Percentiles rank a stretch among this genome's conserved stretches.
Conservation (phyloP, 1,140 invertebrate species). For the Apocrypta bakeri region DNA sequence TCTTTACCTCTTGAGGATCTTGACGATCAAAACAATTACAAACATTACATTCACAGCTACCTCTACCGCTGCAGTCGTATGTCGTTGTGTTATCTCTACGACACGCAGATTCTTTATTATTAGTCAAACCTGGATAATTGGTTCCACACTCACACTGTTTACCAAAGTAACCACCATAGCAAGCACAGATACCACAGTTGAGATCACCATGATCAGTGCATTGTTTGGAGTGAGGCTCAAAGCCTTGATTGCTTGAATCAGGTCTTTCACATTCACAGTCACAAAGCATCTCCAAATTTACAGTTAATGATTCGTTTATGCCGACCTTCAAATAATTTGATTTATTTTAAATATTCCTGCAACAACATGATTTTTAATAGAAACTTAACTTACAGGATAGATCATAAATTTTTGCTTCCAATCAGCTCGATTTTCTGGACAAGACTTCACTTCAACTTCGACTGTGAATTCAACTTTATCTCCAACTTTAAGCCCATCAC, state of each 20-base stretch:
- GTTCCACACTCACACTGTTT: conserved; percentile 90
- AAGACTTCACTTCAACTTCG: conserved; percentile 83
- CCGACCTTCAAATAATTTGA: conserved; percentile 76
- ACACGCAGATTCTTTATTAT: conserved; percentile 79
- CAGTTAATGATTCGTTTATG: conserved; percentile 88
- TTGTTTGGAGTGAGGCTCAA: conserved; percentile 72
- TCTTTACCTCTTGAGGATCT: conserved; percentile 75
- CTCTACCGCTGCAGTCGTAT: conserved; percentile 84
- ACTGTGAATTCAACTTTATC: conserved; percentile 84
- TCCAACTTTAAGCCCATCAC: conserved; percentile 90
- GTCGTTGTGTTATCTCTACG: conserved; percentile 82
- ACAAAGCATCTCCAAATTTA: conserved; percentile 92
- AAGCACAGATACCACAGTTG: conserved; percentile 93
- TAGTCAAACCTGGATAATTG: conserved; percentile 67
- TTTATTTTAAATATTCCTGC: neutral
- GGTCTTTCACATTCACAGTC: conserved; percentile 90
- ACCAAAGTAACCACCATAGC: conserved; percentile 86
- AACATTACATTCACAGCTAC: conserved; percentile 86
- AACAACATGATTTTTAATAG: neutral
- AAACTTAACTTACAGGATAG: conserved; percentile 80
- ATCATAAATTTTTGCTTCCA: conserved; percentile 90
- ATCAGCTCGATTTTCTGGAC: conserved; percentile 82
- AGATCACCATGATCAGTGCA: conserved; percentile 82
- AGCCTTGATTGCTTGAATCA: conserved; percentile 65
- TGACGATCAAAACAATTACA: conserved; percentile 81